Percentiles rank a stretch among this genome's conserved stretches.
These are phyloP conservation scores for Calonectris borealis DNA, from an alignment of 2,113 vertebrate species.

Conservation along the genomic window DNA sequence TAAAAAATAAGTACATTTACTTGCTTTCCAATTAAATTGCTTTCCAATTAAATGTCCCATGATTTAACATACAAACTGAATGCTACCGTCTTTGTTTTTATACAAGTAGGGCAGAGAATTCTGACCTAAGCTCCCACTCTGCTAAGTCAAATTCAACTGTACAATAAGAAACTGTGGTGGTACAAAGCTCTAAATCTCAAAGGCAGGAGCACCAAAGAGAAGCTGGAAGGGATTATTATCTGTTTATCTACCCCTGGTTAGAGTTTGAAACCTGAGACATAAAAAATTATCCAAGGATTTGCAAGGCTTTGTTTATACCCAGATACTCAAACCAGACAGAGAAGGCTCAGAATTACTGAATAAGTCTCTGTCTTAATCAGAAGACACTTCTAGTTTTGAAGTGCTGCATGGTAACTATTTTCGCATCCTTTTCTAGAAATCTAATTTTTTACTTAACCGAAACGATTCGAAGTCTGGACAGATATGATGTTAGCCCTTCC, in stretches of 20 bases:
- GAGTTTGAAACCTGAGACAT: background rate
- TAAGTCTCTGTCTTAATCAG: background rate
- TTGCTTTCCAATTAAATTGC: background rate
- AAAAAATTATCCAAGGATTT: background rate
- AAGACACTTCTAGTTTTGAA: background rate
- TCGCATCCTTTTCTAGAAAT: background rate
- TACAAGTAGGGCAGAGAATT: background rate
- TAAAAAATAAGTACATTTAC: background rate
- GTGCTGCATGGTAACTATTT: background rate
- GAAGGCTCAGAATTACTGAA: background rate
- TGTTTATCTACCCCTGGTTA: fast-evolving
- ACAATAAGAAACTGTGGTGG: background rate
- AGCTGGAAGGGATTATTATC: background rate
- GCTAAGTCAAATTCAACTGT: background rate
- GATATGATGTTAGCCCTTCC: background rate
- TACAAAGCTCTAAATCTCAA: background rate
- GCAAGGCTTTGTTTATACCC: background rate
- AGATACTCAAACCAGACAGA: background rate
- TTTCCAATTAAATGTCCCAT: background rate
- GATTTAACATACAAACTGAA: background rate
- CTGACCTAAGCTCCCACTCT: background rate
- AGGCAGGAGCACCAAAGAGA: background rate
- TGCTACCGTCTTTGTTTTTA: background rate
- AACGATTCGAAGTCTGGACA: background rate
- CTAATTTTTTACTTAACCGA: background rate